A percentile compares a stretch with the other conserved stretches of the same genome.
These are phyloP conservation scores for Spheniscus humboldti DNA, from an alignment of 2,797 vertebrate genomes.

Conservation along the genomic window DNA sequence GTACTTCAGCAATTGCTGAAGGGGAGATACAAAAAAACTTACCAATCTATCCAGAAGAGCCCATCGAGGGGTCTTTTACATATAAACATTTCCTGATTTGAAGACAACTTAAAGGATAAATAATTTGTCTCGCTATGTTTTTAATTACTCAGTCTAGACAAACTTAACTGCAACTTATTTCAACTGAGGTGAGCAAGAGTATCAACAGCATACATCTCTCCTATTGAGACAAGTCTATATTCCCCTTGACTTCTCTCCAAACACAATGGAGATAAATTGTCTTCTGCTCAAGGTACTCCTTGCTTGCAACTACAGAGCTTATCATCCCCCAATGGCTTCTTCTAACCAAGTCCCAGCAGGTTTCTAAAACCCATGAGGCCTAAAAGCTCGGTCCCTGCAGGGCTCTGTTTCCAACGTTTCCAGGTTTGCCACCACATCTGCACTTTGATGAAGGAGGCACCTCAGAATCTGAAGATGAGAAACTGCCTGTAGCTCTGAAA, in stretches of 20 bases:
- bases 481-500: not conserved
- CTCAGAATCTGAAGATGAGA: not conserved
- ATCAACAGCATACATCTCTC: not conserved
- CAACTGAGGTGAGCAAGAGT: not conserved
- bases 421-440: rapidly evolving
- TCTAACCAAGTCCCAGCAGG: not conserved
- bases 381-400: not conserved
- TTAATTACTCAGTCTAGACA: constrained; percentile 18
- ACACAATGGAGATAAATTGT: not conserved
- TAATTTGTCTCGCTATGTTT: not conserved
- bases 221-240: not conserved
- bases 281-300: not conserved
- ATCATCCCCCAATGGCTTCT: not conserved
- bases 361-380: not conserved
- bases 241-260: not conserved
- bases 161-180: not conserved
- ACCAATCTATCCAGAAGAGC: not conserved
- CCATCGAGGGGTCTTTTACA: not conserved
- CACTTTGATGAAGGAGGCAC: not conserved
- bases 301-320: not conserved
- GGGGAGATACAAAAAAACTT: not conserved
- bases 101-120: not conserved
- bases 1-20: not conserved
- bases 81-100: not conserved
- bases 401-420: not conserved